Evolutionary conservation across 2,797 vertebrate genomes (phyloP), one percentile per base, ranked within the genome.

Genomic region (Bradypus variegatus): DNA sequence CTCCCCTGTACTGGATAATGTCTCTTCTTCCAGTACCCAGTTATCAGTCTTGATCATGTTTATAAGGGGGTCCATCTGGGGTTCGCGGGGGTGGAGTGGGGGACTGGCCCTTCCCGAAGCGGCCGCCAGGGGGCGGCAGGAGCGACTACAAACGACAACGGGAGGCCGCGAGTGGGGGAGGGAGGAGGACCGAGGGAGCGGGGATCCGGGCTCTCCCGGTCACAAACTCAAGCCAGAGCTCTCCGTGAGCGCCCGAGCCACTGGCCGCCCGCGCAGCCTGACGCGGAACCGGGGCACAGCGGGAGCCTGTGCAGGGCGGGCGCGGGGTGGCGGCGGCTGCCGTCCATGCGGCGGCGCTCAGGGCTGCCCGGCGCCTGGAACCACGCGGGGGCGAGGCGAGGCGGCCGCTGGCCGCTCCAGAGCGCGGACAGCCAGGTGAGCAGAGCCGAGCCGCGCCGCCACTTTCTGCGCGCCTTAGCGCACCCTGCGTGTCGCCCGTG

Each of bases 351-450:
- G 94, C 91, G 79, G 91, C 69, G 93, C 92, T 93, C 80, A 5
- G 69, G 79, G 92, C 93, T 92, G 86, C 89, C 80, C 3, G 86
- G 92, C 79, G 62, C 90, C 93, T 60, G 94, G 95, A 93, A 92
- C 62, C 95, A 91, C 94, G 89, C 93, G 89, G 90, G 84, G 90
- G 91, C 12, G 75, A 86, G 91, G 91, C 85, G 38, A 89, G 90
- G 94, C 85, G 53, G 85, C 85, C 73, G 45, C 50, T n/a, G 90
- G 91, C 78, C 53, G 69, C 94, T 88, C 60, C 33, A 36, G 90
- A 93, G 94, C 93, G 38, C 91, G 41, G 65, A 94, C 91, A 69
- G 89, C 94, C 95, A 96, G 96, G 96, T 96, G 96, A 96, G 96
- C 95, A 83, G 86, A 93, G 84, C 38, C 38, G 70, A 45, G 50